phyloP scores from a whole-genome alignment of 1,140 invertebrate species.

The Proctacanthus coquilletti region DNA sequence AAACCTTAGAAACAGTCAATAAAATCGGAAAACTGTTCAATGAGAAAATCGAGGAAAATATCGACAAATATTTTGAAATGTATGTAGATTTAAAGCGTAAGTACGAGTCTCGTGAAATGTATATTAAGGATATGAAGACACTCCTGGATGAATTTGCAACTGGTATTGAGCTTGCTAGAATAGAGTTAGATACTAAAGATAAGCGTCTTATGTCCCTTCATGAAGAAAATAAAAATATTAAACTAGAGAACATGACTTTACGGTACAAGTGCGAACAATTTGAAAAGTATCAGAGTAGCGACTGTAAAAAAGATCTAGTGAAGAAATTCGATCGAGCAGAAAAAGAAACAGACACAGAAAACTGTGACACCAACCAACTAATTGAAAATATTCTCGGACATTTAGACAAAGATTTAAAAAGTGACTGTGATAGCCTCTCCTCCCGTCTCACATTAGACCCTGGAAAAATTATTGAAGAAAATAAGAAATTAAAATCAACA shows the following conservation, averaged over 20 bases:
- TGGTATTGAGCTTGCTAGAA: slow-evolving; percentile 24
- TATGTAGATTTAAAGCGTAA: slow-evolving; percentile 24
- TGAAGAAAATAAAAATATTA: slow-evolving; percentile 26
- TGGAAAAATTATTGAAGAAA: slow-evolving; percentile 2
- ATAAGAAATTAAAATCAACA: slow-evolving; percentile 2
- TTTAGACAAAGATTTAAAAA: not conserved
- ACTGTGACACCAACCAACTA: not conserved
- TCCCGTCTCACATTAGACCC: not conserved
- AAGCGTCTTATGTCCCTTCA: slow-evolving; percentile 22
- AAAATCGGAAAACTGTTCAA: slow-evolving; percentile 31
- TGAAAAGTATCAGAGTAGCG: slow-evolving; percentile 3
- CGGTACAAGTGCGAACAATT: slow-evolving; percentile 10
- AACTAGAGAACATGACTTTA: slow-evolving; percentile 26
- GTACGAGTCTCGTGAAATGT: slow-evolving; percentile 25
- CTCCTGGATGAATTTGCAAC: slow-evolving; percentile 27
- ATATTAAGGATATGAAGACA: slow-evolving; percentile 29
- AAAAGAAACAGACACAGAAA: not conserved
- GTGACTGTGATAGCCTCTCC: not conserved
- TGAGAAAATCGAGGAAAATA: slow-evolving; percentile 26
- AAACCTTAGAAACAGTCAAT: slow-evolving; percentile 30
- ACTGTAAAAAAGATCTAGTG: not conserved
- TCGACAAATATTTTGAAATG: slow-evolving; percentile 22
- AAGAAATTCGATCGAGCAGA: not conserved
- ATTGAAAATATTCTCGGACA: slow-evolving; percentile 3
- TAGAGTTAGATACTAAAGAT: slow-evolving; percentile 28